Evolutionary conservation across 2,888 invertebrate species (phyloP), one percentile per base, ranked within the genome.

Genomic region (Anagyrus pseudococci): DNA sequence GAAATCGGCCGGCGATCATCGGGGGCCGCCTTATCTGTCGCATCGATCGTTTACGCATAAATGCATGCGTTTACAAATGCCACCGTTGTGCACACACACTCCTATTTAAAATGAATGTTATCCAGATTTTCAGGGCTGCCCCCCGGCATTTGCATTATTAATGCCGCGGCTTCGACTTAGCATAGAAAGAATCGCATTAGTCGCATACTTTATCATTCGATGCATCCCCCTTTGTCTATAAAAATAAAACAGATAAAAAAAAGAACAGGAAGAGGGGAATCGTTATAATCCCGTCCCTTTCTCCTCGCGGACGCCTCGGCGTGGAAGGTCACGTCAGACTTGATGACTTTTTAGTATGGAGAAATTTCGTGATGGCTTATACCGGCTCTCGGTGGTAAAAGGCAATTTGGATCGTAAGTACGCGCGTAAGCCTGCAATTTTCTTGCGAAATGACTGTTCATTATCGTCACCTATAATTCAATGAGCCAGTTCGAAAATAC

Each of bases 41-140:
- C n/a, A n/a, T n/a, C n/a, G n/a, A n/a, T n/a, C n/a, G n/a, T n/a
- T n/a, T n/a, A n/a, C 69, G 74, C 75, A 77, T 76, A 76, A 75
- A 77, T 75, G 72, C 74, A 77, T 75, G 71, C 66, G 68, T 64
- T 72, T 69, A 58, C 26, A n/a, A 43, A n/a, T 8, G 46, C 44
- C 19, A 53, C 41, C n/a, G 19, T 43, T 22, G 17, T 37, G 25
- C 53, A 43, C 47, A 17, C 40, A 25, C 33, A 20, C 49, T 7
- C 54, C 53, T 57, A 60, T 37, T 64, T 60, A 53, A 54, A 44
- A 59, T 59, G 49, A 55, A 55, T 41, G 50, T 64, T 60, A 56
- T 60, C 61, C 58, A 50, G 50, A 65, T 65, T 65, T 61, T 62
- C 61, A 52, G 61, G 54, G 49, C 33, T 8, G 4, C 2, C 4